phyloP scores from a whole-genome alignment of 2,888 invertebrate species.

The Ornithoptera alexandrae region DNA sequence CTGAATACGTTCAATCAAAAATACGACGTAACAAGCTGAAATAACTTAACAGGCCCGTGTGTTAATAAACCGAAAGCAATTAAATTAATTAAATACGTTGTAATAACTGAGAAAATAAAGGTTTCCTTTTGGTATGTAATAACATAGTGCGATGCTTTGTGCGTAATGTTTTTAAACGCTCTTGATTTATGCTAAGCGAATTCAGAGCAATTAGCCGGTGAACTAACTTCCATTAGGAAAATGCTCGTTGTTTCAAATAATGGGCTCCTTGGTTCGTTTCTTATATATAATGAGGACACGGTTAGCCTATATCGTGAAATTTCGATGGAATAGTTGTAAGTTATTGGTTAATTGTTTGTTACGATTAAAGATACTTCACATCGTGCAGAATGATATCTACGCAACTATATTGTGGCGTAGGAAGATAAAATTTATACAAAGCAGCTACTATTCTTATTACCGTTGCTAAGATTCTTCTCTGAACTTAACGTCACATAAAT shows the following conservation, averaged over 20 bases:
- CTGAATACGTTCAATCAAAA: not conserved
- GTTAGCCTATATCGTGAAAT: constrained; percentile 10
- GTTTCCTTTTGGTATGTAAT: constrained; percentile 19
- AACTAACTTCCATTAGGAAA: constrained; percentile 23
- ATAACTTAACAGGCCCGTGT: not conserved
- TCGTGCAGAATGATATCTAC: not conserved
- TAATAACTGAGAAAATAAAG: constrained; percentile 5
- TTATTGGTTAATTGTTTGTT: constrained; percentile 6
- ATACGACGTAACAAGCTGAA: not conserved
- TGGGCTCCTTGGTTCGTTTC: constrained; percentile 16
- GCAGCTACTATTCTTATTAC: too few species aligned
- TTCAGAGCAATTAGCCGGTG: constrained; percentile 15
- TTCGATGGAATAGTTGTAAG: constrained; percentile 12
- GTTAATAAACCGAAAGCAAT: not conserved
- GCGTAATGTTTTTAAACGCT: constrained; percentile 16
- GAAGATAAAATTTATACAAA: too few species aligned
- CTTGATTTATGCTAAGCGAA: constrained; percentile 21
- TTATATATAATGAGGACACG: constrained; percentile 11
- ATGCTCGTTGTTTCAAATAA: constrained; percentile 26
- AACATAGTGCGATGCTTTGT: constrained; percentile 15
- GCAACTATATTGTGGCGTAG: too few species aligned
- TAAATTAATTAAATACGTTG: constrained; percentile 10
- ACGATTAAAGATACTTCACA: not conserved
- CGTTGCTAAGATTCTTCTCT: too few species aligned
- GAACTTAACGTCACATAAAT: not conserved